These are phyloP conservation scores for Hippoglossus hippoglossus DNA, from an alignment of 2,797 vertebrate genomes.

Conservation along the genomic window DNA sequence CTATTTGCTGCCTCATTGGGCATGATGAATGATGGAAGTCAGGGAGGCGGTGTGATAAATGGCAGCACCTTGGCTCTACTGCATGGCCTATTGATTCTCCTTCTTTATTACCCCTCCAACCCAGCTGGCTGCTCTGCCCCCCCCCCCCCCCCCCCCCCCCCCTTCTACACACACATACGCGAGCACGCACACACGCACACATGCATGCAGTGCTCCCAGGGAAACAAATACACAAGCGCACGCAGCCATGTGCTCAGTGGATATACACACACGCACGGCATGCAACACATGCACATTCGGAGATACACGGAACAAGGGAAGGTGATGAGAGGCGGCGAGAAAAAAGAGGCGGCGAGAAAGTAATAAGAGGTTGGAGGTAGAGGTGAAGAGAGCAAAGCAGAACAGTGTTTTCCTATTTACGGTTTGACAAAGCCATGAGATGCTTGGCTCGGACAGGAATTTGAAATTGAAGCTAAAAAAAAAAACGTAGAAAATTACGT, in stretches of 20 bases:
- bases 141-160: slow-evolving; percentile 93
- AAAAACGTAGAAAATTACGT: too few relatives aligned
- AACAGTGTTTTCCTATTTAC: slow-evolving; percentile 30
- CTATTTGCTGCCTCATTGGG: slow-evolving; percentile 99
- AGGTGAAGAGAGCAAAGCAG: slow-evolving; percentile 25
- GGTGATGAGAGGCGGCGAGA: slow-evolving; percentile 32
- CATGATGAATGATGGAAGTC: slow-evolving; percentile 99
- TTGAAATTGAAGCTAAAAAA: background rate
- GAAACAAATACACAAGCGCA: slow-evolving; percentile 66
- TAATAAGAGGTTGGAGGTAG: slow-evolving; percentile 26
- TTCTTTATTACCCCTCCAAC: slow-evolving; percentile 99
- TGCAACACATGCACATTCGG: slow-evolving; percentile 67
- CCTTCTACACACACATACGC: slow-evolving; percentile 60
- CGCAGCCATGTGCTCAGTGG: slow-evolving; percentile 52
- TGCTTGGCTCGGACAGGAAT: background rate
- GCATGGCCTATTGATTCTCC: slow-evolving; percentile 99
- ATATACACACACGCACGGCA: slow-evolving; percentile 43
- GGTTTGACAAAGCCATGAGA: slow-evolving; percentile 44
- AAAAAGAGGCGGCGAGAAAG: slow-evolving; percentile 29
- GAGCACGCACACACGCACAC: slow-evolving; percentile 30
- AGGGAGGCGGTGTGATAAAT: slow-evolving; percentile 99
- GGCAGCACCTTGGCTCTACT: slow-evolving; percentile 99
- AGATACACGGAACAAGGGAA: slow-evolving; percentile 29
- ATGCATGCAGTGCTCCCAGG: slow-evolving; percentile 40
- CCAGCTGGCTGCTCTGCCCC: slow-evolving; percentile 99